phyloP scores from a whole-genome alignment of 2,797 vertebrate species.

The Odontamblyopus rebecca region DNA sequence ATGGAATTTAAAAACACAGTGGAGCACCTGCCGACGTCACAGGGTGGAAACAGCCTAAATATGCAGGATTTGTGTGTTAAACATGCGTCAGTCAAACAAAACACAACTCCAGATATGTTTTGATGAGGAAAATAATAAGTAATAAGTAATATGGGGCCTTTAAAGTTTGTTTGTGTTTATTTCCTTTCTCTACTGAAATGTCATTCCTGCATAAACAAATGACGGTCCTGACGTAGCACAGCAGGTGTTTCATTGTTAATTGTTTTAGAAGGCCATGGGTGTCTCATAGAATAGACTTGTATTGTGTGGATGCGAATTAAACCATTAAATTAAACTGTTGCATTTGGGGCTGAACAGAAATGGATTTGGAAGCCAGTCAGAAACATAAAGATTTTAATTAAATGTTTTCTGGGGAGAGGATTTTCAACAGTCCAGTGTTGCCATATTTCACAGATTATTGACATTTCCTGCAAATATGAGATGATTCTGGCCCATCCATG shows the following conservation, averaged over 20 bases:
- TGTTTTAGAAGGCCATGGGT: not conserved
- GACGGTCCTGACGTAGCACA: not conserved
- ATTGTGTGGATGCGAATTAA: not conserved
- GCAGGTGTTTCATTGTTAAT: not conserved
- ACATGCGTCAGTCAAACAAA: no score
- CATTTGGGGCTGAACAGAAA: not conserved
- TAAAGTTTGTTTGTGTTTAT: not conserved
- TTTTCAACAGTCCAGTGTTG: not conserved
- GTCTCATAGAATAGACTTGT: not conserved
- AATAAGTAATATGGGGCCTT: no score
- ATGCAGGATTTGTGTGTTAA: no score
- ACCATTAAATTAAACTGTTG: not conserved
- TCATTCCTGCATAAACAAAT: not conserved
- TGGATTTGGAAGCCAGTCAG: not conserved
- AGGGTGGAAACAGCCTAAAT: no score
- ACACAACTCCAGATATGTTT: no score
- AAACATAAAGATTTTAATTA: no score
- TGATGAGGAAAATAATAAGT: no score
- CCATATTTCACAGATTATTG: not conserved
- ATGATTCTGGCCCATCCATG: no score
- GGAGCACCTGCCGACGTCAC: no score
- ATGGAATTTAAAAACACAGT: no score
- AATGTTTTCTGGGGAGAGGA: not conserved
- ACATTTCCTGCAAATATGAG: not conserved
- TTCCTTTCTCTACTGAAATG: not conserved